A percentile compares a stretch with the other conserved stretches of the same genome.
These are phyloP conservation scores for Drosophila sechellia DNA, from an alignment of 1,140 invertebrate genomes.

Conservation along the genomic window DNA sequence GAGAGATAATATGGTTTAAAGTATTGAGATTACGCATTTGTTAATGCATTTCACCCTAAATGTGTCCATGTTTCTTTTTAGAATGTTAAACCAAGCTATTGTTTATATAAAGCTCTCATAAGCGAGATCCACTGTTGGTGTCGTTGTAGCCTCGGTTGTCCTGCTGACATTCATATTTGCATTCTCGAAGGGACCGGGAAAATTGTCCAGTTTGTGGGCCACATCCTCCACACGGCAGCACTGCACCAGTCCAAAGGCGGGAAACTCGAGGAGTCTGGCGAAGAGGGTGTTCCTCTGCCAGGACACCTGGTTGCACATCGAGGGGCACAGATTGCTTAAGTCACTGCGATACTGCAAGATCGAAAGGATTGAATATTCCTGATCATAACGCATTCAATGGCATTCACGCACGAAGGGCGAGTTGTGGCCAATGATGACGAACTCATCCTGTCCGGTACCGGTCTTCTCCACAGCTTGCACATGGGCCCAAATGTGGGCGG, in stretches of 20 bases:
- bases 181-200: slow-evolving; percentile 3
- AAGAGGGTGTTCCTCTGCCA: slow-evolving; percentile 50
- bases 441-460: slow-evolving; percentile 19
- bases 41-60: no score
- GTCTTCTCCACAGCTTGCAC: slow-evolving; percentile 15
- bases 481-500: slow-evolving; percentile 55
- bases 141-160: no score
- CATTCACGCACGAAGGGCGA: slow-evolving; percentile 45
- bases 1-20: no score
- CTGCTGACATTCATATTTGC: neutral
- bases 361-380: neutral
- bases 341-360: slow-evolving; percentile 12
- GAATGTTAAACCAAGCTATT: no score
- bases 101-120: no score
- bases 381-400: no score
- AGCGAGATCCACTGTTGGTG: no score
- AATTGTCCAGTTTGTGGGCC: slow-evolving; percentile 51
- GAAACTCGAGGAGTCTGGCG: slow-evolving; percentile 23
- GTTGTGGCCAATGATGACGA: slow-evolving; percentile 53
- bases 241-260: slow-evolving; percentile 34
- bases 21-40: no score
- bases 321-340: slow-evolving; percentile 20
- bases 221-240: slow-evolving; percentile 57
- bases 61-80: no score
- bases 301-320: slow-evolving; percentile 50